phyloP scores from a whole-genome alignment of 2,113 vertebrate genomes.

The Haliaeetus leucogaster region DNA sequence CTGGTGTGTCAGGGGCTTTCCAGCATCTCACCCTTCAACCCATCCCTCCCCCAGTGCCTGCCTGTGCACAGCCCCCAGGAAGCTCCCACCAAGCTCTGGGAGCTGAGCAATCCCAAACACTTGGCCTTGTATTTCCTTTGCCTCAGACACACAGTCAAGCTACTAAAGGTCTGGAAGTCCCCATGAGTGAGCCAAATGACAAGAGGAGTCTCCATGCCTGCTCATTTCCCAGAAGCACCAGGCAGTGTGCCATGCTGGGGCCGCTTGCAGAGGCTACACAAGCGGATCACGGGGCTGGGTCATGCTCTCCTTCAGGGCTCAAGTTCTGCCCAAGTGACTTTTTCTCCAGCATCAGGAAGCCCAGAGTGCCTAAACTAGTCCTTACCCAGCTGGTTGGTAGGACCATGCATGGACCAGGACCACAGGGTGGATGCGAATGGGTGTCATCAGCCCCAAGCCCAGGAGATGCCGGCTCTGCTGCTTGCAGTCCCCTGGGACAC shows the following conservation, averaged over 20 bases:
- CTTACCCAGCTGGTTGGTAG: background rate
- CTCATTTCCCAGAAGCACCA: background rate
- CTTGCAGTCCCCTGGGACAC: background rate
- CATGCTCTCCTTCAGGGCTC: background rate
- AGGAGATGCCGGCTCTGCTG: background rate
- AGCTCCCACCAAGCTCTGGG: background rate
- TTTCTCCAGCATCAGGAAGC: background rate
- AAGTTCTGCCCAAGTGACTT: background rate
- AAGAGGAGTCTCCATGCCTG: background rate
- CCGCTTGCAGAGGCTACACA: background rate
- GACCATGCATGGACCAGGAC: background rate
- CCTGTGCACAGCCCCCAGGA: background rate
- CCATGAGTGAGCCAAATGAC: background rate
- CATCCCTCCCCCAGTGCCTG: background rate
- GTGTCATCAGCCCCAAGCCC: background rate
- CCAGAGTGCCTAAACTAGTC: background rate
- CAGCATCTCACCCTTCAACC: background rate
- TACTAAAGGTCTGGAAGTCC: background rate
- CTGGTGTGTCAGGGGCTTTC: background rate
- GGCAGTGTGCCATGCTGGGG: rapidly evolving
- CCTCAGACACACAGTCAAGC: rapidly evolving
- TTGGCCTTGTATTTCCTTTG: background rate
- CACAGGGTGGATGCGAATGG: rapidly evolving
- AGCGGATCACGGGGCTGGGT: rapidly evolving
- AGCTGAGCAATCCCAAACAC: background rate